A percentile compares a stretch with the other conserved stretches of the same genome.
phyloP scores from a whole-genome alignment of 2,113 vertebrate species.

The Melanocharis versteri region DNA sequence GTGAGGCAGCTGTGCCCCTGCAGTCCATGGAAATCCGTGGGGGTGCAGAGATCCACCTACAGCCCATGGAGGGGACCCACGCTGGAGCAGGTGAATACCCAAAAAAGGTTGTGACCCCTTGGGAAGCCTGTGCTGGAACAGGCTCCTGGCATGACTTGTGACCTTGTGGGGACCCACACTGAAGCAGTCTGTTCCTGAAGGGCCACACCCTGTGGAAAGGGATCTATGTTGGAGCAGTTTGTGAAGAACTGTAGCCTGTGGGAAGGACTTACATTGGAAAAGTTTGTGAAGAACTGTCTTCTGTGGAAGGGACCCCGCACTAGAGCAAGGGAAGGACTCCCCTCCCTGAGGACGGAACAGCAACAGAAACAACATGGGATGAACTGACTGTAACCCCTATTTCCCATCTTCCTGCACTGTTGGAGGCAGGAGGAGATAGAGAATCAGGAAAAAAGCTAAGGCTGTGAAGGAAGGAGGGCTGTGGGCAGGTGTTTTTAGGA shows the following conservation, averaged over 20 bases:
- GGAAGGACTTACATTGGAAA: neutral
- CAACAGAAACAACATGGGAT: neutral
- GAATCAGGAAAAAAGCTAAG: neutral
- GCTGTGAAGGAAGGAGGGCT: neutral
- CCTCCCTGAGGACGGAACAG: neutral
- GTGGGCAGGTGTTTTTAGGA: neutral
- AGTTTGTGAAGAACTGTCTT: accelerated
- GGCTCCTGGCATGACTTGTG: neutral
- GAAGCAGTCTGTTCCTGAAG: neutral
- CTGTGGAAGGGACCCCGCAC: neutral
- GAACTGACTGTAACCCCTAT: neutral
- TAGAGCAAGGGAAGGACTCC: neutral
- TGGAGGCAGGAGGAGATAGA: neutral
- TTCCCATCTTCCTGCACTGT: neutral
- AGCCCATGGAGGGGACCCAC: accelerated
- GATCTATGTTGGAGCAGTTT: neutral
- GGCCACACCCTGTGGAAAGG: neutral
- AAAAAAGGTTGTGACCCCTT: neutral
- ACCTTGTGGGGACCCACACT: neutral
- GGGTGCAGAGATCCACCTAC: neutral
- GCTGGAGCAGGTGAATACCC: neutral
- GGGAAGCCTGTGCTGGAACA: neutral
- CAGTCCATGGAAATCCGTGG: neutral
- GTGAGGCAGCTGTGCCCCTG: neutral
- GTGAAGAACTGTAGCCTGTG: neutral